Conservation (phyloP, 2,797 vertebrate species). For the Urosaurus nigricauda region DNA sequence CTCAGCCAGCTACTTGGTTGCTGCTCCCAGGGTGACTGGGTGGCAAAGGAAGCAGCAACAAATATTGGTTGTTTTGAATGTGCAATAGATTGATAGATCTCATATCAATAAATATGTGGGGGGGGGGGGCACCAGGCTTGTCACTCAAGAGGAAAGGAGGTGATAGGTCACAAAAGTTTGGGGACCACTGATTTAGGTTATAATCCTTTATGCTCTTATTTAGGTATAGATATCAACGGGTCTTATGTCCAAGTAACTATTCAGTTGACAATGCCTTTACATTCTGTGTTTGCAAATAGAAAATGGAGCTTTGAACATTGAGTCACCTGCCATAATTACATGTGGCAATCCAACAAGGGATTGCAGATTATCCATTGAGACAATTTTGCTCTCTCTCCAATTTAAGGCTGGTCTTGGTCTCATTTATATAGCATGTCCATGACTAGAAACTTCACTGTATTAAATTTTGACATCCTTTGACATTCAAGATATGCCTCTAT, state of each 20-base stretch:
- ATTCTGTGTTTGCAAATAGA: constrained; percentile 11
- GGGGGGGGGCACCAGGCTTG: too few relatives aligned
- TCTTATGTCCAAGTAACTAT: neutral
- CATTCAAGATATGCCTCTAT: constrained; percentile 71
- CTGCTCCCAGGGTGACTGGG: too few relatives aligned
- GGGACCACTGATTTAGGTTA: neutral
- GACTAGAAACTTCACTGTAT: constrained; percentile 63
- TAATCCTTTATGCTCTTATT: neutral
- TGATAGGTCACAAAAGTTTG: too few relatives aligned
- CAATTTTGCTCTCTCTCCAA: constrained; percentile 52
- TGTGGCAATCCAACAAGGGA: constrained; percentile 40
- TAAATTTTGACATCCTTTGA: constrained; percentile 72
- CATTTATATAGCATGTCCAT: constrained; percentile 65
- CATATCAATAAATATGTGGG: too few relatives aligned
- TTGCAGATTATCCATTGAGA: constrained; percentile 51
- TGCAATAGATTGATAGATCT: too few relatives aligned
- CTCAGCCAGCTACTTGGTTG: too few relatives aligned
- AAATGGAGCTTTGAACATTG: constrained; percentile 10
- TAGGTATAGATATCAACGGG: too few relatives aligned
- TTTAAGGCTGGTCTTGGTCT: constrained; percentile 69
- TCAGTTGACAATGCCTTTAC: too few relatives aligned
- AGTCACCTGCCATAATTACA: constrained; percentile 36
- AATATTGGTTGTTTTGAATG: too few relatives aligned
- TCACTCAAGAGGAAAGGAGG: too few relatives aligned
- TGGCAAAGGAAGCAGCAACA: too few relatives aligned